These are phyloP conservation scores for Macquaria ambigua DNA, from an alignment of 2,113 vertebrate species.

Conservation along the genomic window DNA sequence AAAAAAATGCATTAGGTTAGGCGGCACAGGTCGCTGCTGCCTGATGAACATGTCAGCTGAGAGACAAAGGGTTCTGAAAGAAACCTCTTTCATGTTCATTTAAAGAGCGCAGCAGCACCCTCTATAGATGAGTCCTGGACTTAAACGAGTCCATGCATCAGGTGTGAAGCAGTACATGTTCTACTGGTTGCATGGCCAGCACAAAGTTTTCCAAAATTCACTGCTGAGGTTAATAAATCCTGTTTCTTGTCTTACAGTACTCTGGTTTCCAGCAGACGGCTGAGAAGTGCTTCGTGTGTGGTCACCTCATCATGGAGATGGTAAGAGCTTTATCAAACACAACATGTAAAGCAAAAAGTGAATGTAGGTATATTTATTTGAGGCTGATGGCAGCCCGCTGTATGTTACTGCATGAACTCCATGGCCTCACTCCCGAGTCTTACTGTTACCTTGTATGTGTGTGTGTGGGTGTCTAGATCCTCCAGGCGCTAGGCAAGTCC, in stretches of 20 bases:
- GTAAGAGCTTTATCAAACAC: constrained; percentile 82
- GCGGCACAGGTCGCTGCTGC: background rate
- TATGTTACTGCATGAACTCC: background rate
- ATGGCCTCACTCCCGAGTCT: constrained; percentile 9
- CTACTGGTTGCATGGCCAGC: background rate
- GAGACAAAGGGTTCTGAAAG: constrained; percentile 15
- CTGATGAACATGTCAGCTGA: constrained; percentile 9
- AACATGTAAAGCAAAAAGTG: background rate
- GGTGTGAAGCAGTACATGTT: background rate
- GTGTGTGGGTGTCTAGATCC: constrained; percentile 86
- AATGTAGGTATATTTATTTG: background rate
- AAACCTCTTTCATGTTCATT: background rate
- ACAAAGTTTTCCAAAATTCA: background rate
- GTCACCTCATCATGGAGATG: constrained; percentile 99
- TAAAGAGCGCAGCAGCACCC: constrained; percentile 70
- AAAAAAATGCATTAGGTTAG: background rate
- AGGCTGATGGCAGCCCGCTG: background rate
- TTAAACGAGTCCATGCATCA: background rate
- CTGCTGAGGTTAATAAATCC: background rate
- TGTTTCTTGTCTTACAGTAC: constrained; percentile 86
- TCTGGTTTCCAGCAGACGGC: constrained; percentile 99
- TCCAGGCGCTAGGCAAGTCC: constrained; percentile 97
- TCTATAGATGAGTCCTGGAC: constrained; percentile 44
- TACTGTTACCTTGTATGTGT: constrained; percentile 1
- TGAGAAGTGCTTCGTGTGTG: constrained; percentile 98